Evolutionary conservation across 2,888 invertebrate species (phyloP).

Genomic region (Cephalotes varians): DNA sequence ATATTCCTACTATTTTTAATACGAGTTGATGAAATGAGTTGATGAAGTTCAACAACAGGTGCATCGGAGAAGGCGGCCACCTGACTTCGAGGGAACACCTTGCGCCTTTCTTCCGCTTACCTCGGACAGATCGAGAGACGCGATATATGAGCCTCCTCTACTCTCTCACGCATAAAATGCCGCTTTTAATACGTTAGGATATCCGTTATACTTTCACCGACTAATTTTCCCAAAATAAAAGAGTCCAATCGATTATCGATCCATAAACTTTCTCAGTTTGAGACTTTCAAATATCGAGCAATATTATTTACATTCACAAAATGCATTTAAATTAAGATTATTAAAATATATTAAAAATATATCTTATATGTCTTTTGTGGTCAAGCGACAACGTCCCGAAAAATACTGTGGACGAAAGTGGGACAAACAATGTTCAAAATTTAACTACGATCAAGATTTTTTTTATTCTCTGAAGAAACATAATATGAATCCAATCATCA

Average conservation of each 20-base stretch:
- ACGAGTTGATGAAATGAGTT: constrained; percentile 55
- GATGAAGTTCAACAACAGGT: constrained; percentile 77
- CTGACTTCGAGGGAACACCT: constrained; percentile 79
- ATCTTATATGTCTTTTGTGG: background rate
- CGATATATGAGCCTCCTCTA: constrained; percentile 49
- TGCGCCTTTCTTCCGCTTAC: constrained; percentile 73
- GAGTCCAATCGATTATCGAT: background rate
- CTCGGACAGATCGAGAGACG: constrained; percentile 47
- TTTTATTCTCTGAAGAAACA: background rate
- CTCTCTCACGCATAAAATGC: constrained; percentile 54
- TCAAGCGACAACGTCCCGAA: background rate
- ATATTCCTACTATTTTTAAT: constrained; percentile 25
- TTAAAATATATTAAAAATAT: background rate
- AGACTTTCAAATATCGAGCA: background rate
- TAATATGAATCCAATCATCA: too few relatives aligned
- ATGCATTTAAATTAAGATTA: background rate
- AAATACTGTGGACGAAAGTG: background rate
- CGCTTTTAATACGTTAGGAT: constrained; percentile 41
- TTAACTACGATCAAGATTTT: background rate
- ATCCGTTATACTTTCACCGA: constrained; percentile 37
- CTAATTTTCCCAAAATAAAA: constrained; percentile 18
- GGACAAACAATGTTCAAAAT: background rate
- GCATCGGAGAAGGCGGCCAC: constrained; percentile 75
- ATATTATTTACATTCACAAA: background rate
- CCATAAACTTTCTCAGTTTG: background rate